These are phyloP conservation scores for Diplosoma virens DNA, from an alignment of 23 tunicate genomes.

Conservation along the genomic window DNA sequence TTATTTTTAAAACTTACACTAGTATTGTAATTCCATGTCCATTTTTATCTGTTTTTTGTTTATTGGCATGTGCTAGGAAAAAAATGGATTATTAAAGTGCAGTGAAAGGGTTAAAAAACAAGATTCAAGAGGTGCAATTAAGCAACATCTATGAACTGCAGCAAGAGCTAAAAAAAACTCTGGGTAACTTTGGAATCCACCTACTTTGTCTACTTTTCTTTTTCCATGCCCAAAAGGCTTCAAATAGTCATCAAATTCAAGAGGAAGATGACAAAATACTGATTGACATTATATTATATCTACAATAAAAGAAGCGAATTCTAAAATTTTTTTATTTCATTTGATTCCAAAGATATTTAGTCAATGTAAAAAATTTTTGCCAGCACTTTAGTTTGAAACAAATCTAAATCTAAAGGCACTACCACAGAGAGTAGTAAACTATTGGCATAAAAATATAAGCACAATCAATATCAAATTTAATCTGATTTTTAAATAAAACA, in stretches of 20 bases:
- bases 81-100: too few relatives aligned
- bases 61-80: too few relatives aligned
- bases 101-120: too few relatives aligned
- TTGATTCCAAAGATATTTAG: neutral
- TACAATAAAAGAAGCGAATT: constrained; percentile 10
- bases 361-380: neutral
- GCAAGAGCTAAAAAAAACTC: constrained; percentile 14
- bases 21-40: too few relatives aligned
- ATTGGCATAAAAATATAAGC: too few relatives aligned
- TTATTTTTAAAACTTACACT: too few relatives aligned
- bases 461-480: neutral
- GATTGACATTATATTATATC: neutral
- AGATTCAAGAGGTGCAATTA: constrained; percentile 2
- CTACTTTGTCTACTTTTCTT: constrained; percentile 1
- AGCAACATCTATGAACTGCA: constrained; percentile 3
- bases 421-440: too few relatives aligned
- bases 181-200: constrained; percentile 11
- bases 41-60: too few relatives aligned
- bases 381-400: too few relatives aligned
- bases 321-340: neutral
- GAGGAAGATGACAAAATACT: constrained; percentile 23
- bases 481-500: neutral
- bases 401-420: too few relatives aligned
- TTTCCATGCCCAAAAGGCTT: constrained; percentile 29
- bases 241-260: constrained; percentile 5